Evolutionary conservation across 2,888 invertebrate genomes (phyloP), one percentile per base, ranked within the genome.

Genomic region (Torymus tubicola): DNA sequence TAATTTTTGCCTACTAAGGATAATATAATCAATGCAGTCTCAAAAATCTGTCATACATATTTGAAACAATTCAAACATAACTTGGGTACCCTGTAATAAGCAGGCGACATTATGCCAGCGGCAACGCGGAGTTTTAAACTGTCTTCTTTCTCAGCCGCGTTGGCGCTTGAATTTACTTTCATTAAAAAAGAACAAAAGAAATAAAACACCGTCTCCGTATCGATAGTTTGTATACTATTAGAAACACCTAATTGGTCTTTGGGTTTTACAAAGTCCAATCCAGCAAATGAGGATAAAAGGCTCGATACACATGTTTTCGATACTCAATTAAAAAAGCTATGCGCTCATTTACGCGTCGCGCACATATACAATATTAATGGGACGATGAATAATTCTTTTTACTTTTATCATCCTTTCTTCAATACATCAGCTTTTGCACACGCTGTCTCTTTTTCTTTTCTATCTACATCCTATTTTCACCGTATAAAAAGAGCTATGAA

Each of bases 21-120:
- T 82, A 81, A 81, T 42, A 42, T 81, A 78, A 81, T 78, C 71
- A 53, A 81, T 81, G 74, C 78, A 78, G 81, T 81, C 81, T 81
- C 75, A 81, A 76, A 80, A 81, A 76, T 61, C 73, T 83, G 81
- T 83, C 81, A 82, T 85, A 85, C 85, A 85, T 84, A 85, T 85
- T 85, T 82, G 73, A 86, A 88, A 88, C 82, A 85, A 86, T 86
- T 85, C 85, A 87, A 87, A 88, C 86, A 83, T 86, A 89, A 88
- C 86, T 86, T 85, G 85, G 85, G 84, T 87, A 89, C 87, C 89
- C 88, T 87, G 87, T 87, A 86, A 86, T 86, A 86, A 85, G 85
- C 85, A 83, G 84, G 82, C 42, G 42, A 42, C 85, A 83, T 85
- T 83, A 85, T 73, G 55, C 72, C 65, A 63, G 57, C 61, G 73